Base-by-base conservation (phyloP, 2,113 vertebrate species). In the Sturnus vulgaris region DNA sequence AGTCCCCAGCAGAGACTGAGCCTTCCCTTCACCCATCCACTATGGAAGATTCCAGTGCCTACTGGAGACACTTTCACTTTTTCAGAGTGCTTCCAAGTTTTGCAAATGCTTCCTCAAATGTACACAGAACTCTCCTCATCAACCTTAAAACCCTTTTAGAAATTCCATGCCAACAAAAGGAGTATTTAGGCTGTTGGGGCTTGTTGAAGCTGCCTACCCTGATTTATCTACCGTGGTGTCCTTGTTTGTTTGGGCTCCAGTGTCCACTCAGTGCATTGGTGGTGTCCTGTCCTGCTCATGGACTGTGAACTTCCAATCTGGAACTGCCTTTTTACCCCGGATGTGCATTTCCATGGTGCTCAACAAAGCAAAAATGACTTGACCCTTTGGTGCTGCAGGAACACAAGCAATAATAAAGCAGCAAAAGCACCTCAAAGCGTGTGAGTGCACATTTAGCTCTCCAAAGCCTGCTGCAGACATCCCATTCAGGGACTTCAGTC, bases 201-300 rank as follows among this genome's bases (percentile, higher is more conserved):
- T 16, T 33, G 9, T 33, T 23, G 8, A 50, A 70, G 3, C 44
- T 40, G 53, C 33, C 30, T 57, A 19, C 22, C 4, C 71, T 8
- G 39, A 30, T 50, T 39, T 60, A 35, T 23, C 11, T 31, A 0
- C 10, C 20, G 3, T 0, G 7, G 19, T 16, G 11, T 42, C 4
- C 1, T 13, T 3, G 3, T 14, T 76, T 35, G 22, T 50, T 31
- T 42, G 33, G 40, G 63, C 46, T 76, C 44, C 27, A 0, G 22
- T 55, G 37, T 14, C 42, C 31, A 1, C 47, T 24, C 11, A 22
- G 27, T 4, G 37, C 81, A 30, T 7, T 37, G 13, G 15, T 21
- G 59, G 11, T 35, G n/a, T 52, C 31, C 64, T 44, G 27, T 23
- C 16, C 21, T 1, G 7, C 13, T 15, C 56, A 5, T 0, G 6